These are phyloP conservation scores for Oriolus oriolus DNA, from an alignment of 2,113 vertebrate species.

Conservation along the genomic window DNA sequence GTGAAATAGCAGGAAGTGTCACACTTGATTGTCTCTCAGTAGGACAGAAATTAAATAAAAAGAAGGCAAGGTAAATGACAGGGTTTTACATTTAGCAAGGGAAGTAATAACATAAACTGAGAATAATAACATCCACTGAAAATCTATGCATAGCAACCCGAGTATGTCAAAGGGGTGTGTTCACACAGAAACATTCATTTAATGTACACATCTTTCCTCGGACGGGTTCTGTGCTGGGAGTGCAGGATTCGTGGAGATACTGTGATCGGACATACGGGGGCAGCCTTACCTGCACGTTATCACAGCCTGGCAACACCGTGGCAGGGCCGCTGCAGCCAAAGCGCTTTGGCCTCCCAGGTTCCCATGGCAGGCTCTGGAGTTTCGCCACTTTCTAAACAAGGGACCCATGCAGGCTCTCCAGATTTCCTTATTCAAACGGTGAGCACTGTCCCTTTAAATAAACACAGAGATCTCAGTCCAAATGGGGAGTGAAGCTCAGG, in stretches of 20 bases:
- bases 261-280: slow-evolving; percentile 61
- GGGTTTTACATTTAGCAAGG: neutral
- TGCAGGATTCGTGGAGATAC: neutral
- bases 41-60: neutral
- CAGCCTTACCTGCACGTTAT: slow-evolving; percentile 65
- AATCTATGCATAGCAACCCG: neutral
- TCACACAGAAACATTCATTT: neutral
- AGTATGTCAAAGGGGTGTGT: neutral
- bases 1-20: slow-evolving; percentile 64
- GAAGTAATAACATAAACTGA: neutral
- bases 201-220: neutral
- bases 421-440: neutral
- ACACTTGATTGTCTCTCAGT: slow-evolving; percentile 49
- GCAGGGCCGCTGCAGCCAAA: neutral
- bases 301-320: neutral
- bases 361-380: neutral
- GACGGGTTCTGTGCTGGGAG: neutral
- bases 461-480: neutral
- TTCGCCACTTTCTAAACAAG: neutral
- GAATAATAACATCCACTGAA: neutral
- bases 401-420: neutral
- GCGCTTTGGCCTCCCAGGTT: neutral
- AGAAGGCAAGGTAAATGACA: slow-evolving; percentile 7
- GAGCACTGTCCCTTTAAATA: slow-evolving; percentile 16
- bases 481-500: neutral